Base-by-base conservation (phyloP, 2,113 vertebrate species). In the Syngnathus typhle region DNA sequence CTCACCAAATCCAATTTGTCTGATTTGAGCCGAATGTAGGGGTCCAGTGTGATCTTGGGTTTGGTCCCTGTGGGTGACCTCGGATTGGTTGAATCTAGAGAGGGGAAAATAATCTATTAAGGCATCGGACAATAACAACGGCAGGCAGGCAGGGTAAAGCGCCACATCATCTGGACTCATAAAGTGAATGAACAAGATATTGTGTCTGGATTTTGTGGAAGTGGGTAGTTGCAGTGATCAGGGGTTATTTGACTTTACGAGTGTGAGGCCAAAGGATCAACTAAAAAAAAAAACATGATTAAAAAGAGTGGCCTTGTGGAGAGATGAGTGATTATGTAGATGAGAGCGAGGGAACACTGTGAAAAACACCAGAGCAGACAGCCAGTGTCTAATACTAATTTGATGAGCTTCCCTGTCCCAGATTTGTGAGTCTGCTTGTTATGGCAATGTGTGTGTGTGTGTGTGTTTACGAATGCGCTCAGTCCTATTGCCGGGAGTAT, bases 1-100 rank as follows among this genome's bases (percentile, higher is more conserved):
- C 92, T 92, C 69, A 96, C 95, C 93, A 96, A 76, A 69, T 95
- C 93, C 27, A 96, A 68, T 62, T 96, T 96, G 41, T 93, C 94
- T 38, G 92, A 91, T 82, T 94, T 94, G 75, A 96, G 92, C 1
- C 95, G 90, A 59, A 95, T 88, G 13, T 93, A 88, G 1, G 94
- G 95, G 75, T 96, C 94, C 84, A 96, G 87, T 0, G 92, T 90
- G 58, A 96, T 93, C 82, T 93, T 96, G 0, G 92, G 79, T 82
- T 93, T 94, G 68, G 77, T 64, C 32, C 72, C 80, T 2, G 88
- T 59, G 39, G 87, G 73, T 12, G 79, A 83, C 74, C 84, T 92
- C 73, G 91, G 89, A 60, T 81, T 85, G 72, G 76, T 7, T 0
- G 91, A 89, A 62, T 87, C 93, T 94, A 36, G 2, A 80, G 12